Base-by-base conservation (phyloP, 2,113 vertebrate species). In the Albula glossodonta region DNA sequence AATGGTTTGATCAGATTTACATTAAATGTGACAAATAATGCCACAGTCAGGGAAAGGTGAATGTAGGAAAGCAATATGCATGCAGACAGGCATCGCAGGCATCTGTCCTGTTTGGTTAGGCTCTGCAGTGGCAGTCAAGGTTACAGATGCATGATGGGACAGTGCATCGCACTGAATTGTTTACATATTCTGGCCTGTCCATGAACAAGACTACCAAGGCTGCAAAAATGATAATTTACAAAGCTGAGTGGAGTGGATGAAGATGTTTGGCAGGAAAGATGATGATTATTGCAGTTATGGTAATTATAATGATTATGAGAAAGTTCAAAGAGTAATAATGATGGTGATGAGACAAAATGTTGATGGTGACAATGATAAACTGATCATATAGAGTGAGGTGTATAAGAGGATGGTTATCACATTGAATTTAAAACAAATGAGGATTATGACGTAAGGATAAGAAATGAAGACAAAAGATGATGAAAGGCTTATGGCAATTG, bases 111-210 rank as follows among this genome's bases (percentile, higher is more conserved):
- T 70, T 31, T 31, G 70, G 2, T 74, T 74, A 25, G n/a, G 1
- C n/a, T 74, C 25, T 31, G 70, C 70, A 31, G 25, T 74, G 70
- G 70, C n/a, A 84, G 51, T 53, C 51, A 53, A 74, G 63, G 83
- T 78, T 51, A 31, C 22, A 74, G 70, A 31, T 31, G 5, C 70
- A 74, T 74, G n/a, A 31, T 74, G 70, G 25, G 70, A 74, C 22
- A 74, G 10, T 6, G 2, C 22, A 19, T 66, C 60, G 5, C 4
- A 10, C n/a, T 10, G n/a, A 74, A 31, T 31, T 74, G 70, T 31
- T 74, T n/a, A 22, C n/a, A 74, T 8, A 74, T 74, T 74, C 25
- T 31, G 31, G 70, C 22, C 25, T 74, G 70, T 31, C 70, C 70
- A 1, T 74, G 70, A 74, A 11, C n/a, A 31, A 74, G 70, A 66